Conservation (phyloP, 2,113 vertebrate species). For the Sciurus niger region DNA sequence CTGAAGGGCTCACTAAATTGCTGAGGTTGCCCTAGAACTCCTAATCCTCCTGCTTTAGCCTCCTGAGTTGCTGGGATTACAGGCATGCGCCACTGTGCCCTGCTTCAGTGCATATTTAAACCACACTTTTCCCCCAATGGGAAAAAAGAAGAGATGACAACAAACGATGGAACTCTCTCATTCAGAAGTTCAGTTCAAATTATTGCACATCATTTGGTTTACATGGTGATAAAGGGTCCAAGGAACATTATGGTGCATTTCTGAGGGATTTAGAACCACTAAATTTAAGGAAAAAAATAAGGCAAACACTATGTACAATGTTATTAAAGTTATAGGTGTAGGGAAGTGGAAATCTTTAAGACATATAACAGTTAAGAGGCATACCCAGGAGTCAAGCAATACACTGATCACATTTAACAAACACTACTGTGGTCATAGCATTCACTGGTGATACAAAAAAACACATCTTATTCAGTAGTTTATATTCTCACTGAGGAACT, state of each 20-base stretch:
- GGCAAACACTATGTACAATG: background rate
- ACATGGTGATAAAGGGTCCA: background rate
- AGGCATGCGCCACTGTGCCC: too few relatives aligned
- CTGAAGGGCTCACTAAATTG: too few relatives aligned
- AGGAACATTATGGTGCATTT: background rate
- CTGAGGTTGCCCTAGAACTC: too few relatives aligned
- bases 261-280: background rate
- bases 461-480: background rate
- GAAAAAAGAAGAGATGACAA: background rate
- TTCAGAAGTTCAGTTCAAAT: slow-evolving; percentile 12
- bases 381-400: background rate
- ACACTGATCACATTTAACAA: background rate
- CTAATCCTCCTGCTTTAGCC: too few relatives aligned
- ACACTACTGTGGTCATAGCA: background rate
- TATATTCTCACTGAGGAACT: background rate
- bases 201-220: slow-evolving; percentile 45
- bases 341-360: background rate
- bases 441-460: background rate
- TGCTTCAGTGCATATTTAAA: background rate
- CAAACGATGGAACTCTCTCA: background rate
- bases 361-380: background rate
- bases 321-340: slow-evolving; percentile 32
- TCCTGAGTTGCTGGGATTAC: too few relatives aligned
- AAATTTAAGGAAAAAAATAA: slow-evolving; percentile 29
- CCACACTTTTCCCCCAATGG: background rate